A percentile compares a stretch with the other conserved stretches of the same genome.
phyloP scores from a whole-genome alignment of 1,140 invertebrate species.

The Ceratitis capitata region DNA sequence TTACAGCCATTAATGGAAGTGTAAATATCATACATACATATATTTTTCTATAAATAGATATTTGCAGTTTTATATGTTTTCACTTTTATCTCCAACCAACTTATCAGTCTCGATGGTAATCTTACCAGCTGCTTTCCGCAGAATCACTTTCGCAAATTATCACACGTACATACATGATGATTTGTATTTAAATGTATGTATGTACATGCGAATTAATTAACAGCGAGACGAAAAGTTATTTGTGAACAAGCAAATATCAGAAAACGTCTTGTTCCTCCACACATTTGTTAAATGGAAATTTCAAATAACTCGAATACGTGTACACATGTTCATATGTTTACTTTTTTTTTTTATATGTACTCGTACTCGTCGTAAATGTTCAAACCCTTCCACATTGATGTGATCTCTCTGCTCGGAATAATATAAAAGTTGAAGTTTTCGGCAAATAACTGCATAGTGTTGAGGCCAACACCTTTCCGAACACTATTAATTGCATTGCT shows the following conservation, averaged over 20 bases:
- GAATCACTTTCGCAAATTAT: too few relatives aligned
- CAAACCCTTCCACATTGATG: background rate
- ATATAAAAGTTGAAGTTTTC: background rate
- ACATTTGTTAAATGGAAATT: background rate
- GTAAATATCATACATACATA: too few relatives aligned
- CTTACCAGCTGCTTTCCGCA: too few relatives aligned
- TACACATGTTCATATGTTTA: background rate
- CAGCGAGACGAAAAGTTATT: too few relatives aligned
- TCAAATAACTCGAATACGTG: background rate
- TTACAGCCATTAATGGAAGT: too few relatives aligned
- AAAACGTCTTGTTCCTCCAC: too few relatives aligned
- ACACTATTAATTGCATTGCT: background rate
- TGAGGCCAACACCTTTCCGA: background rate
- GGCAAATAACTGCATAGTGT: background rate
- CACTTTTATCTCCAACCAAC: too few relatives aligned
- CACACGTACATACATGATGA: background rate
- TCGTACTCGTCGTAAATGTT: background rate
- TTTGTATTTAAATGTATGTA: background rate
- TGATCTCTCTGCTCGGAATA: too few relatives aligned
- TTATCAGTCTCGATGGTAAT: too few relatives aligned
- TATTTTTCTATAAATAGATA: too few relatives aligned
- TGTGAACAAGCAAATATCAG: too few relatives aligned
- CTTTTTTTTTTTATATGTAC: background rate
- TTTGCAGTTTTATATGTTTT: too few relatives aligned
- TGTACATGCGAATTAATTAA: background rate